Evolutionary conservation across 1,140 invertebrate genomes (phyloP).

Genomic region (Lucilia sericata): DNA sequence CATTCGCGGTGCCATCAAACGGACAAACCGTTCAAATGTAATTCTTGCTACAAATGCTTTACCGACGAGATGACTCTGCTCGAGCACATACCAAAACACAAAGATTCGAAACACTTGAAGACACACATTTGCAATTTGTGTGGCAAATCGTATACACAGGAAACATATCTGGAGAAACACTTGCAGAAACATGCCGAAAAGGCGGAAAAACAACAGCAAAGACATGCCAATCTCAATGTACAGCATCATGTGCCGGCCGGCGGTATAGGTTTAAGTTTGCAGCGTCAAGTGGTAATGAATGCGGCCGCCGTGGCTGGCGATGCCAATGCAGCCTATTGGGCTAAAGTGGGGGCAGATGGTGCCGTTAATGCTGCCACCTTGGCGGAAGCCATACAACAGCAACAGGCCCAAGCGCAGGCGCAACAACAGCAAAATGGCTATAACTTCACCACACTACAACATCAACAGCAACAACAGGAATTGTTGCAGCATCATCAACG

Average conservation of each 20-base stretch:
- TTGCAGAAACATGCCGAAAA: constrained; percentile 97
- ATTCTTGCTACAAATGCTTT: constrained; percentile 97
- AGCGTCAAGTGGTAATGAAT: constrained; percentile 69
- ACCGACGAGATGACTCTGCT: constrained; percentile 90
- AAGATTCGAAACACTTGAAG: constrained; percentile 98
- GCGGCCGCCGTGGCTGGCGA: constrained; percentile 67
- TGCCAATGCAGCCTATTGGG: constrained; percentile 80
- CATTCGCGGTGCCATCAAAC: constrained; percentile 98
- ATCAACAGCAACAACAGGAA: constrained; percentile 61
- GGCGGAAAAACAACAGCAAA: constrained; percentile 85
- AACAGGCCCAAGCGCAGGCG: constrained; percentile 50
- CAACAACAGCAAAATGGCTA: constrained; percentile 61
- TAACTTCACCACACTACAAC: constrained; percentile 60
- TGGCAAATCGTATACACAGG: constrained; percentile 98
- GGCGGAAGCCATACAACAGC: constrained; percentile 71
- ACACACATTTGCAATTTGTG: constrained; percentile 99
- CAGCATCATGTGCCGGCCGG: constrained; percentile 62
- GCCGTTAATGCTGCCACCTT: constrained; percentile 73
- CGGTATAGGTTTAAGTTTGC: constrained; percentile 73
- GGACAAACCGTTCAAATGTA: constrained; percentile 97
- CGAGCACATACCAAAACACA: constrained; percentile 98
- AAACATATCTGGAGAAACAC: constrained; percentile 97
- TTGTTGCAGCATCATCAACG: constrained; percentile 53
- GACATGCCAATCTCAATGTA: constrained; percentile 65
- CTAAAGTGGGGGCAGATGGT: constrained; percentile 81